Evolutionary conservation across 2,797 vertebrate genomes (phyloP).

Genomic region (Champsocephalus gunnari): DNA sequence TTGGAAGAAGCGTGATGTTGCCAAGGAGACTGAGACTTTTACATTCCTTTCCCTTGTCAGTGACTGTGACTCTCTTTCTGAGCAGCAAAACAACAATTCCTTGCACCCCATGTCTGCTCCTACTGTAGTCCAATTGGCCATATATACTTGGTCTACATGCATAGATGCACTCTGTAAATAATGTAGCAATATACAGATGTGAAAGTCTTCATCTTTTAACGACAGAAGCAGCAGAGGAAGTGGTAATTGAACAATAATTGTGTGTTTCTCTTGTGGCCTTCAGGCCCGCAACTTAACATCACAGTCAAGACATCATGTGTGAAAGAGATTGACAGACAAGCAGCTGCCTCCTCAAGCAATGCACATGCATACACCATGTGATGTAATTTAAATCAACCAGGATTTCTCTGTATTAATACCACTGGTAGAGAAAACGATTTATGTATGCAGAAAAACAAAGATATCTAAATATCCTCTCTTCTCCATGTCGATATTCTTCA

Average conservation of each 20-base stretch:
- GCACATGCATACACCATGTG: constrained; percentile 64
- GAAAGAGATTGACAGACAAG: constrained; percentile 72
- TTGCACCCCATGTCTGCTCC: constrained; percentile 62
- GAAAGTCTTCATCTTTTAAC: constrained; percentile 72
- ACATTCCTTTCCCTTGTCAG: constrained; percentile 66
- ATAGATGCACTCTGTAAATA: constrained; percentile 72
- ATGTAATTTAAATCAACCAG: constrained; percentile 14
- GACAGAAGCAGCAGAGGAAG: constrained; percentile 55
- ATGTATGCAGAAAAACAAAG: too few species aligned
- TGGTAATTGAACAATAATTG: constrained; percentile 48
- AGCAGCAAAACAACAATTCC: constrained; percentile 74
- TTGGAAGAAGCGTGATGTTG: constrained; percentile 76
- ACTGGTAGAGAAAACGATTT: too few species aligned
- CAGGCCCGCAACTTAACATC: constrained; percentile 62
- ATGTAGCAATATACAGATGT: constrained; percentile 71
- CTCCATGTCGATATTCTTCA: constrained; percentile 1
- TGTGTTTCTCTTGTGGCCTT: constrained; percentile 58
- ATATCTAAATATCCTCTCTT: not conserved
- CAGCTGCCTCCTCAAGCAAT: constrained; percentile 58
- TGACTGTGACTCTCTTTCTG: constrained; percentile 66
- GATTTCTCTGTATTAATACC: too few species aligned
- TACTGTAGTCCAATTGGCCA: constrained; percentile 46
- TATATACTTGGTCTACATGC: constrained; percentile 64
- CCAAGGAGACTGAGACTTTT: constrained; percentile 82
- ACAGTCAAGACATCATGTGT: constrained; percentile 61